These are phyloP conservation scores for Drosophila eugracilis DNA, from an alignment of 1,140 invertebrate genomes.

Conservation along the genomic window DNA sequence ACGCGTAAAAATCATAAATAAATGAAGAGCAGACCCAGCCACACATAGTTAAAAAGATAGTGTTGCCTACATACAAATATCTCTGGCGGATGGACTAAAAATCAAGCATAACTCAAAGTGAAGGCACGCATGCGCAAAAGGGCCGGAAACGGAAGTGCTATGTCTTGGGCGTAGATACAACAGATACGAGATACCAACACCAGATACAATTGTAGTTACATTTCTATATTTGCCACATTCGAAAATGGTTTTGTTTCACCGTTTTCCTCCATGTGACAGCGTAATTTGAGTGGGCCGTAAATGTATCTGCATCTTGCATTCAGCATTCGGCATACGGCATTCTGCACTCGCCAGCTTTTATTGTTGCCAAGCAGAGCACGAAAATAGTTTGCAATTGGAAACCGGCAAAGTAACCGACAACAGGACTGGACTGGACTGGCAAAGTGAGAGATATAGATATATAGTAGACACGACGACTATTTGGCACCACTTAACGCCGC, in stretches of 20 bases:
- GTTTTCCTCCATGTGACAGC: constrained; percentile 49
- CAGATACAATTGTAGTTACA: constrained; percentile 52
- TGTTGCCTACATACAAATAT: constrained; percentile 20
- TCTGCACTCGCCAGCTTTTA: no score
- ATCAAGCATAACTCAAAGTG: constrained; percentile 59
- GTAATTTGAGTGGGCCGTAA: constrained; percentile 74
- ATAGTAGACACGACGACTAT: constrained; percentile 21
- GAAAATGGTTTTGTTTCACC: constrained; percentile 1
- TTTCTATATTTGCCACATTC: constrained; percentile 48
- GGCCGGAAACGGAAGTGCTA: constrained; percentile 69
- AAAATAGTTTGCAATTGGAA: constrained; percentile 75
- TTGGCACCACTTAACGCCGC: constrained; percentile 72
- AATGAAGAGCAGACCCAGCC: constrained; percentile 71
- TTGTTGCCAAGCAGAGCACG: constrained; percentile 77
- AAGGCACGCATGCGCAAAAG: constrained; percentile 55
- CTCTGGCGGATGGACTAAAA: constrained; percentile 39
- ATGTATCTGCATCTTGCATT: constrained; percentile 44
- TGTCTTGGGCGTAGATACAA: constrained; percentile 60
- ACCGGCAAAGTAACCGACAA: constrained; percentile 25
- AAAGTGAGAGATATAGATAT: constrained; percentile 34
- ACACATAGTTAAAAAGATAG: constrained; percentile 66
- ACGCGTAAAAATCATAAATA: constrained; percentile 78
- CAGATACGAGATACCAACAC: constrained; percentile 34
- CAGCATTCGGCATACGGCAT: no score
- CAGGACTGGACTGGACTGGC: constrained; percentile 12